Evolutionary conservation across 2,113 vertebrate genomes (phyloP), one percentile per base, ranked within the genome.

Genomic region (Cariama cristata): DNA sequence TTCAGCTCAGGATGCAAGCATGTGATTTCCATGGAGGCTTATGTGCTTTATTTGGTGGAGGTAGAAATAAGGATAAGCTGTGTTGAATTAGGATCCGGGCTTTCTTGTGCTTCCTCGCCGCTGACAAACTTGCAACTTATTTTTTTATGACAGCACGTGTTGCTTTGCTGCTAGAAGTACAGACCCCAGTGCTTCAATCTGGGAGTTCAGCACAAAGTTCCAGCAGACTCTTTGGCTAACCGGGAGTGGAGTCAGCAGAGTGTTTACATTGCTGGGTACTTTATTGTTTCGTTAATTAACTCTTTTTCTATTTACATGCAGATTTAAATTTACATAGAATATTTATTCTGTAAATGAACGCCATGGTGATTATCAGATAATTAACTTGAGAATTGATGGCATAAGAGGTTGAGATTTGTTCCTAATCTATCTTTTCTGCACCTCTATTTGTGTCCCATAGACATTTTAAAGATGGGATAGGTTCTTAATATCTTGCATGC

Each of bases 201-300:
- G 82, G 81, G 81, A 88, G 42, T 76, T 89, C 60, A 96, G 49
- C 80, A 81, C 52, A 11, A 92, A 93, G 71, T 77, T 91, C 56
- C 80, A 81, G 47, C 75, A 91, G 90, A 67, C 21, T 91, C 45
- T 69, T 94, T 49, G 17, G 11, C 88, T 96, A 73, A 89, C 75
- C 53, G 35, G 27, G 42, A 96, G 53, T 53, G 42, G 63, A 97
- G 87, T 94, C 84, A 93, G 71, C 81, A 58, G 64, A 90, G 74
- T 96, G 95, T 94, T 97, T 94, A 81, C 74, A 52, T 90, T 95
- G 53, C 53, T 93, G 88, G 33, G 62, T 88, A 50, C 50, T 92
- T 97, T 67, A 95, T 77, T 86, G 76, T 93, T 94, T 93, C 6
- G 30, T 98, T 97, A 97, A 97, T 97, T 97, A 97, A 95, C 97